Base-by-base conservation (phyloP, 2,113 vertebrate genomes). In the Chinchilla lanigera region DNA sequence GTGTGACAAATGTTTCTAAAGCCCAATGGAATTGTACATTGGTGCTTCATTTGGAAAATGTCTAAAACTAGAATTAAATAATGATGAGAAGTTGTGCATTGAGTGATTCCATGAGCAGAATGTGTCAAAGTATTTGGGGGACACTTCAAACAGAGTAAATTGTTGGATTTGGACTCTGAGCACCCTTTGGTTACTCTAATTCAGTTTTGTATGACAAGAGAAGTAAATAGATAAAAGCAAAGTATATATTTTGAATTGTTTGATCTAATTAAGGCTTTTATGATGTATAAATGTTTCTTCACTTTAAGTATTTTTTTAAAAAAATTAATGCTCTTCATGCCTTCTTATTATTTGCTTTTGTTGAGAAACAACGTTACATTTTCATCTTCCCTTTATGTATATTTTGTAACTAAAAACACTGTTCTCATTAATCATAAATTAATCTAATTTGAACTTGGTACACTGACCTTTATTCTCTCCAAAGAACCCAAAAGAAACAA, bases 341-440 rank as follows among this genome's bases (percentile, higher is more conserved):
- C 50, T 33, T 95, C 6, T 73, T 94, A n/a, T 94, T 41, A 20
- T 94, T 90, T 95, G 73, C 82, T 95, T 91, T 82, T 69, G 16
- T 80, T 93, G 56, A 95, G 44, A 94, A 95, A n/a, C 56, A 38
- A 86, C 47, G 83, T 87, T 69, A 67, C 28, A 89, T 81, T 81
- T 97, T 97, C 86, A 52, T 90, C 1, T 97, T 90, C 5, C n/a
- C 61, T 54, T 47, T 94, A 81, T 92, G 52, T 73, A 67, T 92
- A 85, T 92, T 97, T 87, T 90, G 14, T 44, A 81, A 95, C 71
- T 89, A 44, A 96, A 97, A 93, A 73, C n/a, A 89, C 54, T 69
- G 61, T 22, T 83, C 13, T 95, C 38, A 85, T 93, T 96, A 88
- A 78, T 6, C 33, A 52, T 73, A 94, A 93, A 71, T 89, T 90